A percentile compares a stretch with the other conserved stretches of the same genome.
Evolutionary conservation across 2,113 vertebrate genomes (phyloP).

Genomic region (Anarhynchus alexandrinus): DNA sequence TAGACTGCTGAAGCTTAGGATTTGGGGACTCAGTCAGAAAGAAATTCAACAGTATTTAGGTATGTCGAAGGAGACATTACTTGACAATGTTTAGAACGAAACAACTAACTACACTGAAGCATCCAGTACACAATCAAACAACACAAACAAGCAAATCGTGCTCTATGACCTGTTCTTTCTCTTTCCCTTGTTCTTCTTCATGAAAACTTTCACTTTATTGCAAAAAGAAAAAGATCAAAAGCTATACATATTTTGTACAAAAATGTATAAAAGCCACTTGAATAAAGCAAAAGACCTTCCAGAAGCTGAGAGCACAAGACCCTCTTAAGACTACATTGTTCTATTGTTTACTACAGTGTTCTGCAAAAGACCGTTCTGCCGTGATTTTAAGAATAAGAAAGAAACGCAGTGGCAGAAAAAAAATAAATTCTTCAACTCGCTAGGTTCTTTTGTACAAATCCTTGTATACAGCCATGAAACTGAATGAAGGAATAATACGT

Average conservation of each 20-base stretch:
- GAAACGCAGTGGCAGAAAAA: not conserved
- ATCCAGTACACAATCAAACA: not conserved
- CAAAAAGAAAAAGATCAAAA: not conserved
- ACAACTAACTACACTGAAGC: not conserved
- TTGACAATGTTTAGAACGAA: not conserved
- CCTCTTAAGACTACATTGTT: not conserved
- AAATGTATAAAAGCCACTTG: not conserved
- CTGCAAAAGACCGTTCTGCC: not conserved
- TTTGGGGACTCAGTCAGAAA: not conserved
- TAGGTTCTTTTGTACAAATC: not conserved
- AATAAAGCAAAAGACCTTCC: not conserved
- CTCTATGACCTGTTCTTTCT: not conserved
- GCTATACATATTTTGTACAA: not conserved
- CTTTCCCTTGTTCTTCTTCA: not conserved
- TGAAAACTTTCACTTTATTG: not conserved
- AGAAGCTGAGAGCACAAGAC: not conserved
- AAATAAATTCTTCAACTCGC: not conserved
- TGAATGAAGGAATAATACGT: not conserved
- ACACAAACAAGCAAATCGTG: not conserved
- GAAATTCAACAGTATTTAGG: not conserved
- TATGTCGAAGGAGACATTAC: not conserved
- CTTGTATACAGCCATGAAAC: not conserved
- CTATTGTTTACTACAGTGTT: not conserved
- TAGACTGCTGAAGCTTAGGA: not conserved
- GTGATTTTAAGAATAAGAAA: not conserved